Base-by-base conservation (phyloP, 2,797 vertebrate genomes). In the Halcyon chelicuti region DNA sequence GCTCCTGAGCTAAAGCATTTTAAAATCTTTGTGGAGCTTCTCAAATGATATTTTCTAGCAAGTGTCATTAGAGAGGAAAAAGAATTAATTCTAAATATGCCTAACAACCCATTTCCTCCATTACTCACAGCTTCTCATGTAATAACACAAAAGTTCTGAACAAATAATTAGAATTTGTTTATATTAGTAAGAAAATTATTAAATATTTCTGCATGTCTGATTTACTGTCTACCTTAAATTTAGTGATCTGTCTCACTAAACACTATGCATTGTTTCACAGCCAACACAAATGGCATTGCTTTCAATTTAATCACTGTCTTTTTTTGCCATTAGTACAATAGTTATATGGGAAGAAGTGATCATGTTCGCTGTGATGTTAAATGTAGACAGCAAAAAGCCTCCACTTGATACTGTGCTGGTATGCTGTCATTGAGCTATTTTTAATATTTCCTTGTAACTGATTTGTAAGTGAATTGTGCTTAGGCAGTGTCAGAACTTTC, bases 391-490 rank as follows among this genome's bases (percentile, higher is more conserved):
- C 98, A 98, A 98, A 98, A 98, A 98, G 98, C 97, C 96, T 98
- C 98, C 98, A 98, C 98, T 98, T 98, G 98, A 98, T 98, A 98
- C 98, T 96, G 97, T 98, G 98, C 98, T 98, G 97, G 98, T 98
- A 98, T 98, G 98, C 98, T 98, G 97, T 98, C 98, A 98, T 97
- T 49, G 97, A 98, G 98, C 98, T 99, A 99, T 99, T 99, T 99
- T 99, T 99, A 98, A 99, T 99, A 99, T 98, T 98, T 98, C 98
- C 98, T 98, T 99, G 98, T 99, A 99, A 99, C 98, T 99, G 99
- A 99, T 99, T 99, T 98, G 98, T 99, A 99, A 99, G 98, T 99
- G 98, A 98, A 99, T 99, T 99, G 99, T 99, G 98, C 98, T 98
- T 98, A 99, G 98, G 98, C 98, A 98, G 98, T 99, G 98, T 98